A percentile compares a stretch with the other conserved stretches of the same genome.
Evolutionary conservation across 2,113 vertebrate genomes (phyloP).

Genomic region (Colaptes auratus): DNA sequence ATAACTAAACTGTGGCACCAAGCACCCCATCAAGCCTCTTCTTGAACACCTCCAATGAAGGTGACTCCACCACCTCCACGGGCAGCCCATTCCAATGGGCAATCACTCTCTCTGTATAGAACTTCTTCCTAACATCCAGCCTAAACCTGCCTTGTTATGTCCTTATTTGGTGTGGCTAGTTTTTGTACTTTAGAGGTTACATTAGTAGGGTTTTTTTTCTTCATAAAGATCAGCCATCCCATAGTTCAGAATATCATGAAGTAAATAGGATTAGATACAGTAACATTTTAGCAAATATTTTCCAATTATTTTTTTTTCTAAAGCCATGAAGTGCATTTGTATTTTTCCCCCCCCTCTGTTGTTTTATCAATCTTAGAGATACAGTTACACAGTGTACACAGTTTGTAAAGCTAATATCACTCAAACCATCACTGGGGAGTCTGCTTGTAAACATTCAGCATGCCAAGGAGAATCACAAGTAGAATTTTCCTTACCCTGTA

Average conservation of each 20-base stretch:
- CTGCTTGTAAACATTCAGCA: neutral
- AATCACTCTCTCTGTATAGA: no score
- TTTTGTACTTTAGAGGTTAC: neutral
- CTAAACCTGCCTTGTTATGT: neutral
- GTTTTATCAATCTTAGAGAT: neutral
- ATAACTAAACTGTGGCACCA: no score
- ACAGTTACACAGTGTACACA: neutral
- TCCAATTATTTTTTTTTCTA: neutral
- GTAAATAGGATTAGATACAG: neutral
- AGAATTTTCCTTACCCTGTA: neutral
- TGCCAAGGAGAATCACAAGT: neutral
- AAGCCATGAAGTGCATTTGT: neutral
- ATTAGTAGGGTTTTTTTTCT: neutral
- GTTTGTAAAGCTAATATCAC: neutral
- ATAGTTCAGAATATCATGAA: neutral
- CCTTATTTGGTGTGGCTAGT: accelerated
- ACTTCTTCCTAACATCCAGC: no score
- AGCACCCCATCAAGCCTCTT: no score
- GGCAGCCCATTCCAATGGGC: no score
- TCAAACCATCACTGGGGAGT: neutral
- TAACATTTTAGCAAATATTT: neutral
- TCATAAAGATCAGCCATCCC: neutral
- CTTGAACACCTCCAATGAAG: no score
- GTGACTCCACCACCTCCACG: no score
- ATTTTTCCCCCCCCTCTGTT: neutral